Conservation (phyloP, 2,888 invertebrate species). For the Luperina testacea region DNA sequence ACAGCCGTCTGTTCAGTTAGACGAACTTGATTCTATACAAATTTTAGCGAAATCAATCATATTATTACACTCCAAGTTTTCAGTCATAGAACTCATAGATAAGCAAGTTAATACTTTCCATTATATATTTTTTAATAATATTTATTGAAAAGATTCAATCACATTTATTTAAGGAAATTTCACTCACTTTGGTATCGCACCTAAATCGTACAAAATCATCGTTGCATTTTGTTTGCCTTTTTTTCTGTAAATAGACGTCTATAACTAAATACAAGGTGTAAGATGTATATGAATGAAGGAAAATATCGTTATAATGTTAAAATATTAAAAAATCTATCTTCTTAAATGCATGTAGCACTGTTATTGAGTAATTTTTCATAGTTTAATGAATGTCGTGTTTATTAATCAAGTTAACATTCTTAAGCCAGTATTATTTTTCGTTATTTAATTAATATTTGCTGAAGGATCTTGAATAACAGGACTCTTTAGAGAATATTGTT, state of each 20-base stretch:
- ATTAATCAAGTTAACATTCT: slow-evolving; percentile 9
- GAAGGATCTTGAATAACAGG: background rate
- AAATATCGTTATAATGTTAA: slow-evolving; percentile 7
- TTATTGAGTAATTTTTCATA: background rate
- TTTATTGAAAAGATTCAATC: slow-evolving; percentile 5
- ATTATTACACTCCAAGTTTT: background rate
- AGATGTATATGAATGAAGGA: background rate
- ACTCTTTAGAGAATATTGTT: slow-evolving; percentile 3
- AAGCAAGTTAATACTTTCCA: background rate
- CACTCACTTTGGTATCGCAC: slow-evolving; percentile 18
- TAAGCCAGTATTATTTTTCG: slow-evolving; percentile 17
- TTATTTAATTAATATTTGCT: background rate
- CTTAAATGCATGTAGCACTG: background rate
- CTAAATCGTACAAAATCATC: slow-evolving; percentile 30
- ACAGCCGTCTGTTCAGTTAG: background rate
- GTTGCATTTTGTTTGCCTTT: background rate
- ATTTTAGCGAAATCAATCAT: background rate
- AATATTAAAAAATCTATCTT: background rate
- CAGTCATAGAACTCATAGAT: background rate
- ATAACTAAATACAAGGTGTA: background rate
- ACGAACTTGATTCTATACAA: background rate
- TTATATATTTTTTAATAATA: background rate
- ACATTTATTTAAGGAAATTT: background rate
- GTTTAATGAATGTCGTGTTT: slow-evolving; percentile 18
- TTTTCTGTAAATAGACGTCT: background rate